Evolutionary conservation across 2,888 invertebrate species (phyloP).

Genomic region (Eudemis profundana): DNA sequence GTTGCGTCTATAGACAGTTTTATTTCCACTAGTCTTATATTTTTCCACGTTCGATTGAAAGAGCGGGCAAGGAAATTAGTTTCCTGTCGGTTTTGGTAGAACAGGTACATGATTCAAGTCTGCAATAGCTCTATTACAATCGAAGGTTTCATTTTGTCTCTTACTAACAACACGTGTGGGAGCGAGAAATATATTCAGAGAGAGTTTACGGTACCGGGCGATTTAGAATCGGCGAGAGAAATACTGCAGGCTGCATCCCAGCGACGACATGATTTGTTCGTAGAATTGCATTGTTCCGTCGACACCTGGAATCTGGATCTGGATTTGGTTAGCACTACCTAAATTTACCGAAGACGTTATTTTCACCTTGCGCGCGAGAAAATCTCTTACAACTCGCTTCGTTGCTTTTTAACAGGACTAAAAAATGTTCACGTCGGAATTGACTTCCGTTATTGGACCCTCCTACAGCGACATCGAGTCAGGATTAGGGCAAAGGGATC

Average conservation of each 20-base stretch:
- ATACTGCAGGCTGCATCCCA: conserved; percentile 47
- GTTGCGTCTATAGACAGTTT: not conserved
- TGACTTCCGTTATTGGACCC: conserved; percentile 34
- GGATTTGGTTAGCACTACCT: conserved; percentile 72
- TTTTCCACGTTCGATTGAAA: conserved; percentile 39
- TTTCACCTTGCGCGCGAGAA: conserved; percentile 29
- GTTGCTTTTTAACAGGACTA: conserved; percentile 14
- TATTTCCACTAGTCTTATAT: conserved; percentile 1
- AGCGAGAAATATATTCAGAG: conserved; percentile 11
- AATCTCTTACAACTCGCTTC: conserved; percentile 25
- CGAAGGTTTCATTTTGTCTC: conserved; percentile 3
- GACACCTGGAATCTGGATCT: conserved; percentile 79
- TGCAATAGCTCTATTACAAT: not conserved
- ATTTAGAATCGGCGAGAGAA: conserved; percentile 39
- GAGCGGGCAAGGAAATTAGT: conserved; percentile 46
- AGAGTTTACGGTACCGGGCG: not conserved
- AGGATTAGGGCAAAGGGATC: conserved; percentile 63
- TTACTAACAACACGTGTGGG: not conserved
- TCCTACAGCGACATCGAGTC: conserved; percentile 55
- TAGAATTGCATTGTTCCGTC: conserved; percentile 77
- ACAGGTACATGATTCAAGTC: conserved; percentile 1
- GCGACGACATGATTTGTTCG: conserved; percentile 71
- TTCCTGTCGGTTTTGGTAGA: conserved; percentile 44
- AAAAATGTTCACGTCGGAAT: conserved; percentile 26
- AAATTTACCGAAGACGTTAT: conserved; percentile 39